A percentile compares a stretch with the other conserved stretches of the same genome.
These are phyloP conservation scores for Tetrao urogallus DNA, from an alignment of 2,113 vertebrate genomes.

Conservation along the genomic window DNA sequence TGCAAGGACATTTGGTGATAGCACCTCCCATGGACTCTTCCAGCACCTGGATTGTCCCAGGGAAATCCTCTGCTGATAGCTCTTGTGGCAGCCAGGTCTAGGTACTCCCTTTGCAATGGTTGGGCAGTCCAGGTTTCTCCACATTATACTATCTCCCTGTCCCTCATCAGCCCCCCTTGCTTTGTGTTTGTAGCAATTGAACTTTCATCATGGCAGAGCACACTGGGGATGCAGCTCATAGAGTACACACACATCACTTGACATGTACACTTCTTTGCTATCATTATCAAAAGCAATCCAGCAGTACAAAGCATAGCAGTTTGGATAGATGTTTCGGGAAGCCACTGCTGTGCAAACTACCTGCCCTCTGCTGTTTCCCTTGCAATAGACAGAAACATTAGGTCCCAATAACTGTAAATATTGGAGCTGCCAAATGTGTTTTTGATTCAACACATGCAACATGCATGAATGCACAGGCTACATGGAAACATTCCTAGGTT, in stretches of 20 bases:
- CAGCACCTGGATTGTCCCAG: rapidly evolving
- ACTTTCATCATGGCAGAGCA: background rate
- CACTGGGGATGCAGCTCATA: background rate
- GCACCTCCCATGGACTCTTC: background rate
- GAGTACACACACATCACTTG: background rate
- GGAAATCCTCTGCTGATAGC: background rate
- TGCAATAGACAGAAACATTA: background rate
- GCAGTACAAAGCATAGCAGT: background rate
- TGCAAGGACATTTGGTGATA: background rate
- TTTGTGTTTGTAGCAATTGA: background rate
- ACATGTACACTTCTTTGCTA: background rate
- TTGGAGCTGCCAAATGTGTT: background rate
- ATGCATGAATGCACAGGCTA: background rate
- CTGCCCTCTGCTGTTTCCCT: background rate
- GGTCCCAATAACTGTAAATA: background rate
- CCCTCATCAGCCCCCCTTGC: background rate
- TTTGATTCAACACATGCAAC: background rate
- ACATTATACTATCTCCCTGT: background rate
- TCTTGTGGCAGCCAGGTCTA: background rate
- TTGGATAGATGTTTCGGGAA: background rate
- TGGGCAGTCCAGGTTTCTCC: background rate
- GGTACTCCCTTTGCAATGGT: background rate
- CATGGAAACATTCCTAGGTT: background rate
- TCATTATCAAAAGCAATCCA: background rate
- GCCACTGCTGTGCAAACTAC: background rate